Percentiles rank a stretch among this genome's conserved stretches.
These are phyloP conservation scores for Helicoverpa zea DNA, from an alignment of 1,140 invertebrate species.

Conservation along the genomic window DNA sequence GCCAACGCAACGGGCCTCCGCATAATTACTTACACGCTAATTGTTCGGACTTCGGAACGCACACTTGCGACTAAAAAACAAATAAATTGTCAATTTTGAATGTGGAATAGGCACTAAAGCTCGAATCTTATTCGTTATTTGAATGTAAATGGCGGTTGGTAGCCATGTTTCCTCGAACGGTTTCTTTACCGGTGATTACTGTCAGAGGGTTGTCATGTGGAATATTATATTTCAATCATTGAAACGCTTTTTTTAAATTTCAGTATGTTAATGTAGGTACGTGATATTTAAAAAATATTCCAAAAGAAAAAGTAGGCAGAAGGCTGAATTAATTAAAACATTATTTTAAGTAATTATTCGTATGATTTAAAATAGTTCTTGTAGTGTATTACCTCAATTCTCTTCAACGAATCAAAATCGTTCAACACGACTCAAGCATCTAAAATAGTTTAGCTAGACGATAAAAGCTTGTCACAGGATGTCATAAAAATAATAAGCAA, in stretches of 20 bases:
- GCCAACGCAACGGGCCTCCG: constrained; percentile 67
- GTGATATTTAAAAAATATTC: background rate
- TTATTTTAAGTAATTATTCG: too few species aligned
- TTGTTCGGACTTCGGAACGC: constrained; percentile 72
- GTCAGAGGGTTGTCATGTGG: background rate
- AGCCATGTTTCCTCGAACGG: background rate
- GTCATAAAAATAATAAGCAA: too few species aligned
- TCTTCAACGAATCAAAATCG: too few species aligned
- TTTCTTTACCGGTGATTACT: background rate
- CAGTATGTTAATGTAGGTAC: background rate
- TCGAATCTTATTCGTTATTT: constrained; percentile 22
- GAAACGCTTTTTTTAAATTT: background rate
- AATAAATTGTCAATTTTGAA: constrained; percentile 37
- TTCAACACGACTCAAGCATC: too few species aligned
- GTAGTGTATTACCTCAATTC: too few species aligned
- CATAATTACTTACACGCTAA: constrained; percentile 77
- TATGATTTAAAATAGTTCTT: too few species aligned
- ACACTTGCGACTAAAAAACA: constrained; percentile 37
- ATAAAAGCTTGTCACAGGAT: too few species aligned
- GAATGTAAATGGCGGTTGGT: constrained; percentile 27
- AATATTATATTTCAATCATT: constrained; percentile 1
- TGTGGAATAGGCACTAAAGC: constrained; percentile 26
- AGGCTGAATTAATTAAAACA: too few species aligned
- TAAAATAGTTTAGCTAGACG: too few species aligned
- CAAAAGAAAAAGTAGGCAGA: too few species aligned